Evolutionary conservation across 2,113 vertebrate species (phyloP).

Genomic region (Ictidomys tridecemlineatus): DNA sequence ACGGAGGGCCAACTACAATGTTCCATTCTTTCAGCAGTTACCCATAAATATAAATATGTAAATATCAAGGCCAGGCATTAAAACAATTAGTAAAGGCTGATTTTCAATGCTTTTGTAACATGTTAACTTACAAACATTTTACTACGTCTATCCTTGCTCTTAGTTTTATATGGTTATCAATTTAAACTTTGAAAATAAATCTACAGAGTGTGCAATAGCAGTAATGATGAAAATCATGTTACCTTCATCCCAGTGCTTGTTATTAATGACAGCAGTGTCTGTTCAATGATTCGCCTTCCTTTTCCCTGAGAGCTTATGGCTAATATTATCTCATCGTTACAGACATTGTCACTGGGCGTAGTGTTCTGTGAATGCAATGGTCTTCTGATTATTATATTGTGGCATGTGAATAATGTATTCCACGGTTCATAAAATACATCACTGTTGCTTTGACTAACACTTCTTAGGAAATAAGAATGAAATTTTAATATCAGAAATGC

Average conservation of each 20-base stretch:
- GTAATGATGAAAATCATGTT: constrained; percentile 63
- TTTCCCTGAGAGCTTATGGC: constrained; percentile 40
- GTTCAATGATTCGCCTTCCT: constrained; percentile 71
- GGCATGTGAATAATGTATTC: constrained; percentile 64
- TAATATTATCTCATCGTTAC: constrained; percentile 73
- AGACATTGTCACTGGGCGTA: constrained; percentile 59
- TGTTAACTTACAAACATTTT: constrained; percentile 28
- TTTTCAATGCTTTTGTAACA: constrained; percentile 18
- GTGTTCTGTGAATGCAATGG: constrained; percentile 72
- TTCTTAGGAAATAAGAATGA: constrained; percentile 66
- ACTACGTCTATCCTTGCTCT: not conserved
- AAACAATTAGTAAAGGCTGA: not conserved
- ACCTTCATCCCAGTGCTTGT: constrained; percentile 65
- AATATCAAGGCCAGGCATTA: not conserved
- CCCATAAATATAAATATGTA: not conserved
- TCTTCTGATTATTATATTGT: constrained; percentile 82
- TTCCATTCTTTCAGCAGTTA: not conserved
- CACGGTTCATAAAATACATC: constrained; percentile 36
- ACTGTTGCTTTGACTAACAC: constrained; percentile 55
- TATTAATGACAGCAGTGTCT: constrained; percentile 77
- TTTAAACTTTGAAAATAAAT: constrained; percentile 63
- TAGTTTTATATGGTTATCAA: constrained; percentile 17
- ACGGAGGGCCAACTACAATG: not conserved
- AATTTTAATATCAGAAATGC: constrained; percentile 66
- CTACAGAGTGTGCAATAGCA: not conserved